Evolutionary conservation across 2,888 invertebrate genomes (phyloP), one percentile per base, ranked within the genome.

Genomic region (Mongoloraphidia duomilia): DNA sequence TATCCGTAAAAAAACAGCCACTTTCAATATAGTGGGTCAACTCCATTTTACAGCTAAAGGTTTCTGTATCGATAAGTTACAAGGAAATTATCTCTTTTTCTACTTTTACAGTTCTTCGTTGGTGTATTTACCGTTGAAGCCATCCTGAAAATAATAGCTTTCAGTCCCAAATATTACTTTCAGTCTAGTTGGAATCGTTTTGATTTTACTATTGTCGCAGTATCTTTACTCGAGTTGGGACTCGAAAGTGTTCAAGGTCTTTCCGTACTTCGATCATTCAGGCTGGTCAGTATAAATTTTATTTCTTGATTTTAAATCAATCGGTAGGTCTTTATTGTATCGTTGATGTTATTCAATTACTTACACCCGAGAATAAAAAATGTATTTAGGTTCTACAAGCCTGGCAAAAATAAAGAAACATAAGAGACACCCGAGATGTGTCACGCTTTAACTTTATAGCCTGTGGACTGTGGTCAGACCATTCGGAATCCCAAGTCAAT

Each of bases 181-280:
- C 91, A 92, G 78, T 94, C 94, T 69, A 92, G 93, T 58, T 97
- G 96, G 96, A 97, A 97, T 71, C 90, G 93, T 65, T 97, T 97
- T 71, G 96, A 97, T 77, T 93, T 95, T 71, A 88, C 95, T 63
- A 96, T 97, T 69, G 97, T 97, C 64, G 84, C 91, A 57, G 79
- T 97, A 63, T 96, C 96, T 60, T 75, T 96, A 58, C 74, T 96
- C 64, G 97, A 97, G 72, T 77, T 96, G 66, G 86, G 90, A 60
- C 75, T 96, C 61, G 90, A 90, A 72, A 90, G 89, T 59, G 90
- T 95, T 62, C 90, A 92, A 75, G 96, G 96, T 68, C 79, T 96
- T 69, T 95, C 95, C 61, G 94, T 96, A 54, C 84, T 97, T 64
- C 81, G 96, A 72, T 93, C 95, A 53, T 96, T 97, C 78, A 82